Evolutionary conservation across 2,113 vertebrate genomes (phyloP).

Genomic region (Anas platyrhynchos): DNA sequence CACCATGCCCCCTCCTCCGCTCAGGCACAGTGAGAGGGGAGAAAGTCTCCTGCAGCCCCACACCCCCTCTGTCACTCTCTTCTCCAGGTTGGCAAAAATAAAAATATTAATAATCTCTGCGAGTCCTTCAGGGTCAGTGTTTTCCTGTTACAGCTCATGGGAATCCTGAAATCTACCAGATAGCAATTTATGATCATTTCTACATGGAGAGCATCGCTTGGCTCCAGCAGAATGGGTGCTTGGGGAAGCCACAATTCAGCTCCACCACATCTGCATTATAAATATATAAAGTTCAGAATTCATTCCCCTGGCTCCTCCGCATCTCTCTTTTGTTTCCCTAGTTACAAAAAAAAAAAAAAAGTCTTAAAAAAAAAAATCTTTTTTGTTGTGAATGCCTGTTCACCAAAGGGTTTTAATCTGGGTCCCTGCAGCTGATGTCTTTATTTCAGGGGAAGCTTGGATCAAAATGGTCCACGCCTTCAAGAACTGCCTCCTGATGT

Average conservation of each 20-base stretch:
- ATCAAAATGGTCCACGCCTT: background rate
- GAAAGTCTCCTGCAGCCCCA: background rate
- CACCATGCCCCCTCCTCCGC: background rate
- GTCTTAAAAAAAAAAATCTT: background rate
- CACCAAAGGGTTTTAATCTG: fast-evolving
- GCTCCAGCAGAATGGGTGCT: background rate
- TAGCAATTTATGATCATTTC: background rate
- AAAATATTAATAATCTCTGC: background rate
- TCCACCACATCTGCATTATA: background rate
- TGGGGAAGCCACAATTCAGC: background rate
- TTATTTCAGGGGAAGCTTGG: background rate
- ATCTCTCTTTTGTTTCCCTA: background rate
- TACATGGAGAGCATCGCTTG: background rate
- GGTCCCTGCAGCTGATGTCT: fast-evolving
- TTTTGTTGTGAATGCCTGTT: background rate
- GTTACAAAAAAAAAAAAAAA: background rate
- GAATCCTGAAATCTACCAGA: background rate
- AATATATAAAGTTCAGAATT: background rate
- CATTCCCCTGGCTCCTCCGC: background rate
- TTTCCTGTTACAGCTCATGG: background rate
- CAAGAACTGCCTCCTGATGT: background rate
- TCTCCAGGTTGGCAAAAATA: background rate
- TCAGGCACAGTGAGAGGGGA: background rate
- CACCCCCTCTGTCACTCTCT: background rate
- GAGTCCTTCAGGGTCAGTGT: background rate